A percentile compares a stretch with the other conserved stretches of the same genome.
Evolutionary conservation across 2,888 invertebrate genomes (phyloP).

Genomic region (Drosophila monieri): DNA sequence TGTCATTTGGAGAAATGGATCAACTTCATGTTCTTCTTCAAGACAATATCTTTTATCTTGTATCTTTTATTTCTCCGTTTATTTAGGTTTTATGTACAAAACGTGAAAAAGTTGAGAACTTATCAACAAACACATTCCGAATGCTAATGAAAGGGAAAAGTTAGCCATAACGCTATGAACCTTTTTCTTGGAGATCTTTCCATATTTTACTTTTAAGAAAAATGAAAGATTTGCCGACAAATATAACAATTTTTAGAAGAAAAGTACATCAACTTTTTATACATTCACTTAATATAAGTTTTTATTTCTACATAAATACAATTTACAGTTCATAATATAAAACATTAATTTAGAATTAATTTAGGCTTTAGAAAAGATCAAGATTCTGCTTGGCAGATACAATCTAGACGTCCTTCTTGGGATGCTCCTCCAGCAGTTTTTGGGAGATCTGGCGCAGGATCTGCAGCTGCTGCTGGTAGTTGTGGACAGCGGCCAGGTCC

Average conservation of each 20-base stretch:
- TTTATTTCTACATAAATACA: conserved; percentile 32
- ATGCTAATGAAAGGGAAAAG: not conserved
- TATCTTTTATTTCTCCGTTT: not conserved
- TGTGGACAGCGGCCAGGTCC: conserved; percentile 52
- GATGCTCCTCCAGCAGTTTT: conserved; percentile 58
- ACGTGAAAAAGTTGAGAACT: not conserved
- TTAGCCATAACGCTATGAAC: not conserved
- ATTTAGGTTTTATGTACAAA: not conserved
- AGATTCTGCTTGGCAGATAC: conserved; percentile 60
- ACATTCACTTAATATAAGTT: conserved; percentile 3
- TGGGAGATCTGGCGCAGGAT: conserved; percentile 67
- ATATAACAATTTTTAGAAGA: no score
- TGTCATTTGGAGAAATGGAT: not conserved
- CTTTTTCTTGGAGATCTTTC: not conserved
- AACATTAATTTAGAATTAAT: not conserved
- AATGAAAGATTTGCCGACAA: not conserved
- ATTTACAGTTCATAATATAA: conserved; percentile 36
- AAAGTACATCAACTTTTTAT: no score
- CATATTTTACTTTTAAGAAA: not conserved
- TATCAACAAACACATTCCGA: not conserved
- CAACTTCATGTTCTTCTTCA: not conserved
- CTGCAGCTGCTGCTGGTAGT: conserved; percentile 65
- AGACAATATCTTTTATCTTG: conserved; percentile 1
- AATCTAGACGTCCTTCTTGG: conserved; percentile 45
- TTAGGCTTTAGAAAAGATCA: conserved; percentile 25